phyloP scores from a whole-genome alignment of 2,113 vertebrate species.

The Centropus unirufus region DNA sequence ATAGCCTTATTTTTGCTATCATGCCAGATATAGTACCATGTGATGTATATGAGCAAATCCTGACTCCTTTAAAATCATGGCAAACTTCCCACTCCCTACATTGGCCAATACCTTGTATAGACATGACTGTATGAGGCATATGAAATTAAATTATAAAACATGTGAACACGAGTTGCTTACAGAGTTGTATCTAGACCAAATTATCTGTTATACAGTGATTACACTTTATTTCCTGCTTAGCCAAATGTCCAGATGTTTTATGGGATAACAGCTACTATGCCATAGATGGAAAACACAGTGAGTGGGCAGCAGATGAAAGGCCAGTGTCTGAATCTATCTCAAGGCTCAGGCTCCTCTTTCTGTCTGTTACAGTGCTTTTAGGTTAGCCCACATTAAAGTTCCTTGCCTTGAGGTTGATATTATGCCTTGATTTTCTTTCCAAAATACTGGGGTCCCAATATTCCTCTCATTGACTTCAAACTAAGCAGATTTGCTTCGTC shows the following conservation, averaged over 20 bases:
- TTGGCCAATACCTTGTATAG: background rate
- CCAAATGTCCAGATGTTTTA: background rate
- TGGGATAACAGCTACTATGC: background rate
- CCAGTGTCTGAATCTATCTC: background rate
- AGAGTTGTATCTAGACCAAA: background rate
- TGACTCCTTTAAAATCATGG: background rate
- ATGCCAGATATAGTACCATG: background rate
- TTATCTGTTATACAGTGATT: background rate
- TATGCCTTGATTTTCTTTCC: conserved; percentile 3
- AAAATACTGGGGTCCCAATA: background rate
- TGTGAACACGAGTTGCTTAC: background rate
- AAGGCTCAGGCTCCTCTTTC: background rate
- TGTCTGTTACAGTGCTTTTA: background rate
- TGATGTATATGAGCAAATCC: background rate
- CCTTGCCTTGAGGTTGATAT: background rate
- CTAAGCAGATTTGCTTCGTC: background rate
- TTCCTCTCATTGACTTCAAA: background rate
- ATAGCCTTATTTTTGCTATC: background rate
- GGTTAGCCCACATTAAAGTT: background rate
- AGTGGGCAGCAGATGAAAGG: background rate
- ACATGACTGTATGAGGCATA: background rate
- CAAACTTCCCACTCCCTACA: background rate
- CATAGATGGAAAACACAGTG: conserved; percentile 11
- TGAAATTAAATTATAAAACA: background rate
- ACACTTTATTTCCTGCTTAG: background rate